Percentiles rank a stretch among this genome's conserved stretches.
Evolutionary conservation across 2,888 invertebrate genomes (phyloP).

Genomic region (Formica aserva): DNA sequence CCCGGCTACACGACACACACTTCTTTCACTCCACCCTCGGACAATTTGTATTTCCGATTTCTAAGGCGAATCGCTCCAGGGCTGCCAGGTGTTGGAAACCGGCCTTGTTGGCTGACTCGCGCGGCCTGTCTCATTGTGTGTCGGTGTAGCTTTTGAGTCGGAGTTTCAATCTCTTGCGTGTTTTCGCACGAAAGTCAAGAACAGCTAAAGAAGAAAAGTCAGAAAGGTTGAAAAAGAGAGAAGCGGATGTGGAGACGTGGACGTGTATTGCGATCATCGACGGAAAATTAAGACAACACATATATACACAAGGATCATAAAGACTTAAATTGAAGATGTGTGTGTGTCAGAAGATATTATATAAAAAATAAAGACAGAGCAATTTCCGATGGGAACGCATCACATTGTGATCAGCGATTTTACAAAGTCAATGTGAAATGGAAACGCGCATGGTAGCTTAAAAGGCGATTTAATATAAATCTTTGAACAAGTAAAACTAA

Average conservation of each 20-base stretch:
- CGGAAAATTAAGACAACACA: constrained; percentile 28
- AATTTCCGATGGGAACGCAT: background rate
- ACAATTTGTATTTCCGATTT: constrained; percentile 82
- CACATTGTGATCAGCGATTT: background rate
- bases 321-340: constrained; percentile 3
- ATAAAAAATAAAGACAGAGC: background rate
- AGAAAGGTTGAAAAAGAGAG: constrained; percentile 9
- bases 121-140: constrained; percentile 75
- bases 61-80: constrained; percentile 70
- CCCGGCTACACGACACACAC: constrained; percentile 63
- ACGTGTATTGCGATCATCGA: background rate
- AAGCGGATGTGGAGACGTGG: constrained; percentile 12
- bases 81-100: constrained; percentile 73
- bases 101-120: constrained; percentile 56
- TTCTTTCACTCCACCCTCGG: constrained; percentile 66
- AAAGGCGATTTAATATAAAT: background rate
- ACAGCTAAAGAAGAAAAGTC: constrained; percentile 24
- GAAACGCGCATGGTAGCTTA: background rate
- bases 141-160: constrained; percentile 73
- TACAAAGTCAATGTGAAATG: background rate
- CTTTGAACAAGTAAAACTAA: background rate
- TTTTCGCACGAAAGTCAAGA: constrained; percentile 41
- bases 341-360: background rate
- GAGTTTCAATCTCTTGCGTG: constrained; percentile 33
- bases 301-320: background rate